These are phyloP conservation scores for Podilymbus podiceps DNA, from an alignment of 2,113 vertebrate species.

Conservation along the genomic window DNA sequence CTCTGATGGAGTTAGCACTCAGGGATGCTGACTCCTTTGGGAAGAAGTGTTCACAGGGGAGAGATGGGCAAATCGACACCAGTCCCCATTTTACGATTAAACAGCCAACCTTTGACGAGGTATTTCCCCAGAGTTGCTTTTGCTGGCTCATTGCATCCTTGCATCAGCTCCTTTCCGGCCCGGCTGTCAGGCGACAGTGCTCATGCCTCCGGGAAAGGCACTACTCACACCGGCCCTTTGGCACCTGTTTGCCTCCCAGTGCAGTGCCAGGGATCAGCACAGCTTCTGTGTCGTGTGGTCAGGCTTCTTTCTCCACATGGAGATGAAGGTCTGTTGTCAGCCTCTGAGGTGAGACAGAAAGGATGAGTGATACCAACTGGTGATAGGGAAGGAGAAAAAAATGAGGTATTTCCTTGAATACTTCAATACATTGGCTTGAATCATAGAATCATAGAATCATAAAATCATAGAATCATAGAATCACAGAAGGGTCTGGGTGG, in stretches of 20 bases:
- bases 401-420: neutral
- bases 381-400: neutral
- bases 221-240: neutral
- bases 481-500: too few species aligned
- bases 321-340: neutral
- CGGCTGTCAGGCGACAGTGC: fast-evolving
- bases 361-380: neutral
- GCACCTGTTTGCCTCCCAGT: neutral
- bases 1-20: neutral
- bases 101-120: neutral
- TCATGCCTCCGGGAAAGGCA: neutral
- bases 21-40: neutral
- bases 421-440: neutral
- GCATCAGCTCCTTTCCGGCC: neutral
- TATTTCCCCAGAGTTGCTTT: neutral
- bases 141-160: neutral
- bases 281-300: neutral
- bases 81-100: neutral
- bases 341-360: neutral
- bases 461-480: too few species aligned
- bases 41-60: neutral
- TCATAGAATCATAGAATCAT: too few species aligned
- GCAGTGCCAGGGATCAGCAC: neutral
- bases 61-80: neutral
- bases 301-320: neutral